Percentiles rank a stretch among this genome's conserved stretches.
phyloP scores from a whole-genome alignment of 2,113 vertebrate species.

The Corythaixoides concolor region DNA sequence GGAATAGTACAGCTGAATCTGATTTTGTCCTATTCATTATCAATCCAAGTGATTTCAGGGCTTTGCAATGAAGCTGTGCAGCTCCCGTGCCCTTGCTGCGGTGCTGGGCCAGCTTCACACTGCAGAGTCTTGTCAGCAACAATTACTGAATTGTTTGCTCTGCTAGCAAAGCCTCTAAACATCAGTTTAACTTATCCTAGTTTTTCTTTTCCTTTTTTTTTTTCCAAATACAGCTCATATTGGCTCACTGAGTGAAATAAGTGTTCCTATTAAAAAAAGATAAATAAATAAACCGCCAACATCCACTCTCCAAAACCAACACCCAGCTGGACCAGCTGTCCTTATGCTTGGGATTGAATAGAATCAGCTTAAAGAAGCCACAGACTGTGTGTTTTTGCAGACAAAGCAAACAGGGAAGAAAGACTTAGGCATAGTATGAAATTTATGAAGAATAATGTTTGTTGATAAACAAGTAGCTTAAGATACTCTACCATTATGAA shows the following conservation, averaged over 20 bases:
- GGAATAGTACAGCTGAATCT: not conserved
- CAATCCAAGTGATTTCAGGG: not conserved
- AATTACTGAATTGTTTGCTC: too few relatives aligned
- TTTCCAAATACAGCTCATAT: not conserved
- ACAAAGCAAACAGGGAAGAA: not conserved
- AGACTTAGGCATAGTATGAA: not conserved
- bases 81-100: not conserved
- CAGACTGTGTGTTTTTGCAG: not conserved
- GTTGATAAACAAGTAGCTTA: constrained; percentile 38
- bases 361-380: not conserved
- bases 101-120: not conserved
- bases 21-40: not conserved
- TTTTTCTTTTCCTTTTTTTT: not conserved
- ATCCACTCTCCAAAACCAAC: rapidly evolving
- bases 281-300: not conserved
- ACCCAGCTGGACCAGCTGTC: not conserved
- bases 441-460: not conserved
- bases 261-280: not conserved
- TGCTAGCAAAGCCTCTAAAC: not conserved
- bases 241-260: not conserved
- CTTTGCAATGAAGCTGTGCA: not conserved
- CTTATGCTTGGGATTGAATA: not conserved
- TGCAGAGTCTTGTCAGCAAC: not conserved
- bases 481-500: constrained; percentile 2
- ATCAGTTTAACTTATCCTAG: not conserved